Percentiles rank a stretch among this genome's conserved stretches.
These are phyloP conservation scores for Cottoperca gobio DNA, from an alignment of 2,797 vertebrate species.

Conservation along the genomic window DNA sequence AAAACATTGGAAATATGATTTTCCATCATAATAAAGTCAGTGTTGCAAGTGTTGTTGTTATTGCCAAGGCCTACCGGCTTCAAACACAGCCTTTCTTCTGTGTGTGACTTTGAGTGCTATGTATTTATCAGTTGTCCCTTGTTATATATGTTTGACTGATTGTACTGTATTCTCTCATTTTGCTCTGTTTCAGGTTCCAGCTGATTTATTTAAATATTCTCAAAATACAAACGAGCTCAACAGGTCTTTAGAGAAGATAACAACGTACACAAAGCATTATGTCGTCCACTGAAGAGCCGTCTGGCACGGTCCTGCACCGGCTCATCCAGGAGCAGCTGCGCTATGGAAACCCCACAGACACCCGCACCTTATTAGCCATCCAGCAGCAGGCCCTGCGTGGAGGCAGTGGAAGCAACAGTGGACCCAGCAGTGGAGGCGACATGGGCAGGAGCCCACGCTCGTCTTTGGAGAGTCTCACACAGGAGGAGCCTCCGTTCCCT, in stretches of 20 bases:
- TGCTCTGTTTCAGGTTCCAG: constrained; percentile 64
- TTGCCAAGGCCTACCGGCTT: neutral
- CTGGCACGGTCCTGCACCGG: constrained; percentile 96
- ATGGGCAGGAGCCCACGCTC: constrained; percentile 87
- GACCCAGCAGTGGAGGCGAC: constrained; percentile 82
- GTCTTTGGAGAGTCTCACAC: constrained; percentile 92
- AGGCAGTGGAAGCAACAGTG: constrained; percentile 86
- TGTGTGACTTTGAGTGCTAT: neutral
- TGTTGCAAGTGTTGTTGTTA: constrained; percentile 1
- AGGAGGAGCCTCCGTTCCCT: constrained; percentile 90
- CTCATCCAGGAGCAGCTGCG: constrained; percentile 99
- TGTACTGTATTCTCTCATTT: constrained; percentile 3
- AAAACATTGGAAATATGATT: neutral
- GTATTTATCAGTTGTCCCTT: neutral
- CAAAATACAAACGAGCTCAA: constrained; percentile 32
- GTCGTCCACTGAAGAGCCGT: constrained; percentile 95
- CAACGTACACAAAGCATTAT: constrained; percentile 74
- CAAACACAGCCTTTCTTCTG: neutral
- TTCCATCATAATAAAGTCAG: neutral
- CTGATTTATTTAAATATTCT: constrained; percentile 31
- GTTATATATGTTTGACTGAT: constrained; percentile 8
- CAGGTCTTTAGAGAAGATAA: constrained; percentile 51
- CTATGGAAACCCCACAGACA: constrained; percentile 96
- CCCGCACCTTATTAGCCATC: constrained; percentile 95
- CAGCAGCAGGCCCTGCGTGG: constrained; percentile 90